Evolutionary conservation across 2,797 vertebrate species (phyloP), one percentile per base, ranked within the genome.

Genomic region (Liasis olivaceus): DNA sequence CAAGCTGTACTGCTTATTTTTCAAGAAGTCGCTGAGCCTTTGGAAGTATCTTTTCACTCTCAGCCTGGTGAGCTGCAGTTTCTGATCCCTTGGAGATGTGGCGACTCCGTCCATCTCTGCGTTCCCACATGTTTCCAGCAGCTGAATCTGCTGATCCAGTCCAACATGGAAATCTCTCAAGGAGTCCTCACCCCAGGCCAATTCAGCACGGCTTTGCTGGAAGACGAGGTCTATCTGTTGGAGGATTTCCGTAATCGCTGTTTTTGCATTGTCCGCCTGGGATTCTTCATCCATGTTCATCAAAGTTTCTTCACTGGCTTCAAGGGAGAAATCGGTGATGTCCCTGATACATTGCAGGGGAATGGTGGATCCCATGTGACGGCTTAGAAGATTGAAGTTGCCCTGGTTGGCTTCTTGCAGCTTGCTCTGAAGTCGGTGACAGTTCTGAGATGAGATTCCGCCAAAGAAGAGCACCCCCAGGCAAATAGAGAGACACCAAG

Each of bases 41-140:
- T 2, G 2, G 31, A 97, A 97, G 6, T 96, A 96, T 2, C 58
- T 84, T 36, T 77, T 93, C 51, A 97, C 85, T 77, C 56, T 36
- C n/a, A 7, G 31, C 66, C 88, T 89, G 28, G 28, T 56, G 11
- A 47, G 8, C 72, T 24, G 9, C 72, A 81, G 47, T 47, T 59
- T 5, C 0, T 0, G 0, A 97, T 64, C 22, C 47, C 90, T 1
- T 2, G 5, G 26, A 97, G 97, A 81, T 81, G 20, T 42, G 72
- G 22, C 24, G 36, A 5, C 36, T 47, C 28, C 15, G 5, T 91
- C 36, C 84, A 20, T 28, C 51, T 90, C 22, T 36, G 89, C 6
- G 13, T 1, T 7, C 28, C 87, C 14, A 12, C 92, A 94, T 1
- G 11, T 72, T 62, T 90, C 89, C 59, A 95, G 47, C 14, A 60